Conservation (phyloP, 2,888 invertebrate genomes). For the Poecilus cupreus region DNA sequence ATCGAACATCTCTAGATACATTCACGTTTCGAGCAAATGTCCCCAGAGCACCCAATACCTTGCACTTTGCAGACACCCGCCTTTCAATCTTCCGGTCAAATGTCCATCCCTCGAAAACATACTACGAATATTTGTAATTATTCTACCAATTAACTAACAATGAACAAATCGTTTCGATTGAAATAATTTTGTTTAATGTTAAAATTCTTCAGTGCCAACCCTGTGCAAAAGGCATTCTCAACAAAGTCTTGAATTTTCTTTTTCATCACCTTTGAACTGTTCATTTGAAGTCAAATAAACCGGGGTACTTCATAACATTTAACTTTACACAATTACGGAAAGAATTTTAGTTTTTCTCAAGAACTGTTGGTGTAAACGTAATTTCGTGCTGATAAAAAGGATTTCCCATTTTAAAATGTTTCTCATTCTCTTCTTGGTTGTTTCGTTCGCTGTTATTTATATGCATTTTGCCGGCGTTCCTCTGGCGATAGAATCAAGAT, state of each 20-base stretch:
- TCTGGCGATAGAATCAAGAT: not conserved
- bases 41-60: too few species aligned
- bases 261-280: conserved; percentile 25
- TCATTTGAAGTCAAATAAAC: conserved; percentile 22
- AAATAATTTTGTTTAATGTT: too few species aligned
- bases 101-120: too few species aligned
- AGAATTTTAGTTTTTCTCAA: conserved; percentile 17
- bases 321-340: conserved; percentile 31
- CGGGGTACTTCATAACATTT: conserved; percentile 28
- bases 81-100: too few species aligned
- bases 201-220: too few species aligned
- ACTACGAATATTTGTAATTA: too few species aligned
- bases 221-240: not conserved
- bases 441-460: conserved; percentile 13
- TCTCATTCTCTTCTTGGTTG: not conserved
- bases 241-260: conserved; percentile 20
- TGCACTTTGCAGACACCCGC: too few species aligned
- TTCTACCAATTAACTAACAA: too few species aligned
- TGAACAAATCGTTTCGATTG: too few species aligned
- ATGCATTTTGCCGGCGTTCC: not conserved
- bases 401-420: not conserved
- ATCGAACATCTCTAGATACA: too few species aligned
- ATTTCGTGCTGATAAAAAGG: conserved; percentile 32
- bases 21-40: too few species aligned
- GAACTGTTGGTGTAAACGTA: not conserved